These are phyloP conservation scores for Paratilapia polleni DNA, from an alignment of 2,113 vertebrate species.

Conservation along the genomic window DNA sequence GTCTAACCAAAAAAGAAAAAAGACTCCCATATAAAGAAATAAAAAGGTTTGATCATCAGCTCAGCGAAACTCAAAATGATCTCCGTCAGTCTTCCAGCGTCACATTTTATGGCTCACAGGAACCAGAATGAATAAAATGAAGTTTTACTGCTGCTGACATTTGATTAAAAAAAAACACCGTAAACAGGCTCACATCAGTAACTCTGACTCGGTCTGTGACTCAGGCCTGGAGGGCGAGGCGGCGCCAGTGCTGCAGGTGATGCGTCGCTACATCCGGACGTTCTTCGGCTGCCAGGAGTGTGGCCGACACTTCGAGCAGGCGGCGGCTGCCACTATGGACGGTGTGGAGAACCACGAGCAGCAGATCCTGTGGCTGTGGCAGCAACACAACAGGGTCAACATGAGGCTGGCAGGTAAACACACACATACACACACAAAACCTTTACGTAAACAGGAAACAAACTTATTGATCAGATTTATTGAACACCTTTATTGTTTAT, in stretches of 20 bases:
- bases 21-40: too few species aligned
- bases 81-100: too few species aligned
- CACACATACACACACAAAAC: too few species aligned
- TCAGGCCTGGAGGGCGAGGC: conserved; percentile 83
- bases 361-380: conserved; percentile 93
- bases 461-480: not conserved
- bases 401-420: conserved; percentile 58
- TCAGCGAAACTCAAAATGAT: too few species aligned
- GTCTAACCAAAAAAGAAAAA: too few species aligned
- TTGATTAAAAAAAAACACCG: too few species aligned
- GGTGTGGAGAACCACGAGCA: conserved; percentile 76
- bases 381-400: conserved; percentile 92
- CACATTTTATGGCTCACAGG: too few species aligned
- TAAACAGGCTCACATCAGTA: too few species aligned
- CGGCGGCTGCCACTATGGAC: conserved; percentile 83
- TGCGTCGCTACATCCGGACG: conserved; percentile 85
- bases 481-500: not conserved
- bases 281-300: conserved; percentile 94
- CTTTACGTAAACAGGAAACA: too few species aligned
- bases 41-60: too few species aligned
- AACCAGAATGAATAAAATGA: too few species aligned
- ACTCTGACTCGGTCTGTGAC: not conserved
- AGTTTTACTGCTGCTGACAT: not conserved
- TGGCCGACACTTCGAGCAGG: conserved; percentile 88
- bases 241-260: conserved; percentile 83